phyloP scores from a whole-genome alignment of 2,113 vertebrate species.

The Pygoscelis antarcticus region DNA sequence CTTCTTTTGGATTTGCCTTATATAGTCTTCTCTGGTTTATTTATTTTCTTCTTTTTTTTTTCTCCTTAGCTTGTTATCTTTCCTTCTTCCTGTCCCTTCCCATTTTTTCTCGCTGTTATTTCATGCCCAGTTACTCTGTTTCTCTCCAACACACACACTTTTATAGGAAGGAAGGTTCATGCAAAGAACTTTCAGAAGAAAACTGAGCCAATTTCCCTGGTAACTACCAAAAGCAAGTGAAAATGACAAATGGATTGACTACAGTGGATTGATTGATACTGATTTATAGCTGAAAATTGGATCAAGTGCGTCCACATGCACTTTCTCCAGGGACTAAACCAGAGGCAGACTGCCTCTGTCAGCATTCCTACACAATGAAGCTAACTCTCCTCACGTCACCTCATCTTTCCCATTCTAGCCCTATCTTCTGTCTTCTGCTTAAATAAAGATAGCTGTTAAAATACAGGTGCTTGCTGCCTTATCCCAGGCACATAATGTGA shows the following conservation, averaged over 20 bases:
- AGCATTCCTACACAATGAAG: neutral
- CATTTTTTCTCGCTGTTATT: neutral
- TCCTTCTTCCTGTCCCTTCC: neutral
- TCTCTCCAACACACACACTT: neutral
- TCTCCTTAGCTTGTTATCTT: neutral
- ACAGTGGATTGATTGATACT: conserved; percentile 24
- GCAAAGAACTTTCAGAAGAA: conserved; percentile 24
- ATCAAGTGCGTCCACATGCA: neutral
- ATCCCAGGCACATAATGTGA: neutral
- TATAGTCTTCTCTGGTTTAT: neutral
- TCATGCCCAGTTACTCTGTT: neutral
- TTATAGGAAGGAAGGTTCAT: neutral
- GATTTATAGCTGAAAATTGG: conserved; percentile 40
- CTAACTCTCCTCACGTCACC: neutral
- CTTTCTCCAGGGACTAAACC: conserved; percentile 4
- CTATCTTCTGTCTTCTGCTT: neutral
- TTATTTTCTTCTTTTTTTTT: neutral
- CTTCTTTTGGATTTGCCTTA: neutral
- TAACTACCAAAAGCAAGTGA: conserved; percentile 17
- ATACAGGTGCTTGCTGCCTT: neutral
- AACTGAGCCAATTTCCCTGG: conserved; percentile 12
- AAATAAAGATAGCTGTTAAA: neutral
- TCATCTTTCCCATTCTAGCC: neutral
- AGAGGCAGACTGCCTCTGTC: neutral
- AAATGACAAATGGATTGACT: conserved; percentile 14